Percentiles rank a stretch among this genome's conserved stretches.
These are phyloP conservation scores for Sarcophaga bullata DNA, from an alignment of 1,140 invertebrate genomes.

Conservation along the genomic window DNA sequence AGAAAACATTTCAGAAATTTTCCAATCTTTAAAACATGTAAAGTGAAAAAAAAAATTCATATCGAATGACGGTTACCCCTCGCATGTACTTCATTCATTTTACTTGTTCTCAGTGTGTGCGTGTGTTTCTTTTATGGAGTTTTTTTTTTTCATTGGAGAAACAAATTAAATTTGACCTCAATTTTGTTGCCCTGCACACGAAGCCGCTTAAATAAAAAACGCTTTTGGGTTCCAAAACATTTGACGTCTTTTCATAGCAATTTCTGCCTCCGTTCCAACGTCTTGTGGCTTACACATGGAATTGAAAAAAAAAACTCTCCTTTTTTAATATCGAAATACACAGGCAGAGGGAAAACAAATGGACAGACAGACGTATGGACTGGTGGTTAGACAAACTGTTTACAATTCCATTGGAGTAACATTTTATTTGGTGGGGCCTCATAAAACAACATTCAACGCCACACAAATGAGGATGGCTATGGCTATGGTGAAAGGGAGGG, in stretches of 20 bases:
- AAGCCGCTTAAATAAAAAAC: neutral
- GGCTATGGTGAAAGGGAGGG: neutral
- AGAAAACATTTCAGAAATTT: too few relatives aligned
- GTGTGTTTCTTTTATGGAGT: neutral
- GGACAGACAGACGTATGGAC: neutral
- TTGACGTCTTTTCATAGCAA: too few relatives aligned
- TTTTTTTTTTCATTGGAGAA: neutral
- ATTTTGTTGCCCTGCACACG: conserved; percentile 1
- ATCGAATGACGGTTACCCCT: too few relatives aligned
- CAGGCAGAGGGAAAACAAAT: neutral
- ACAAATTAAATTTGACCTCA: conserved; percentile 24
- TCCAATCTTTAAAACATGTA: too few relatives aligned
- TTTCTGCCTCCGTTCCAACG: too few relatives aligned
- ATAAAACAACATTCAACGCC: neutral
- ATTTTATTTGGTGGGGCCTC: conserved; percentile 4
- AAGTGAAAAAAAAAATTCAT: too few relatives aligned
- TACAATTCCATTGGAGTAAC: neutral
- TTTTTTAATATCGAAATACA: neutral
- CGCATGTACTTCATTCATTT: too few relatives aligned
- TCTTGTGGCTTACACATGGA: neutral
- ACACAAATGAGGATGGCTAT: too few relatives aligned
- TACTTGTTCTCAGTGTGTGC: neutral
- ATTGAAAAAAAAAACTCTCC: neutral
- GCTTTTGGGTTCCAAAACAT: neutral
- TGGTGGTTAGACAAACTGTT: neutral